phyloP scores from a whole-genome alignment of 2,113 vertebrate genomes.

The Myotis yumanensis region DNA sequence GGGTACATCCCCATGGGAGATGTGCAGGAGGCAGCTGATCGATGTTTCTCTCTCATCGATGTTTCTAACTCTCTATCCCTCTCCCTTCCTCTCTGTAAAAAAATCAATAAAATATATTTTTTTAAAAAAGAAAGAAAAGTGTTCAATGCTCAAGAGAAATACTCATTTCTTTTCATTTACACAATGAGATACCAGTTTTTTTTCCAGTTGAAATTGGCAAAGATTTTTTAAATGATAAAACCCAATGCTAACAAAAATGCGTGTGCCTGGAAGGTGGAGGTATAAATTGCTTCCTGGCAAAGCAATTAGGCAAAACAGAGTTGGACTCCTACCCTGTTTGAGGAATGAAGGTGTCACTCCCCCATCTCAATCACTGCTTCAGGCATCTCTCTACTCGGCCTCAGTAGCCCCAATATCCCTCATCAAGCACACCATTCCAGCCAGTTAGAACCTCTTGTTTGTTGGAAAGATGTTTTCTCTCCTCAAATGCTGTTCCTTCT shows the following conservation, averaged over 20 bases:
- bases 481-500: not conserved
- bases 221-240: not conserved
- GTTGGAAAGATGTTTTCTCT: too few relatives aligned
- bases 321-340: too few relatives aligned
- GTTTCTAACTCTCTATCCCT: too few relatives aligned
- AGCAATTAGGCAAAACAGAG: not conserved
- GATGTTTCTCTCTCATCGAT: too few relatives aligned
- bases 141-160: not conserved
- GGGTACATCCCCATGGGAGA: too few relatives aligned
- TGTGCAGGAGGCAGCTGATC: too few relatives aligned
- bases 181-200: not conserved
- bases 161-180: not conserved
- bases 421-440: not conserved
- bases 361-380: not conserved
- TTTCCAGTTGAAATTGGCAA: not conserved
- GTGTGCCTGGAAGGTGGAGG: not conserved
- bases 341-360: not conserved
- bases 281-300: constrained; percentile 13
- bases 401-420: not conserved
- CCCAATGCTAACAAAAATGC: not conserved
- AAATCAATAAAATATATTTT: too few relatives aligned
- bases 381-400: not conserved
- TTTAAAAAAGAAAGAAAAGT: too few relatives aligned
- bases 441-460: not conserved
- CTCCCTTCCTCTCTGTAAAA: too few relatives aligned